A percentile compares a stretch with the other conserved stretches of the same genome.
phyloP scores from a whole-genome alignment of 1,140 invertebrate genomes.

The Cardiocondyla obscurior region DNA sequence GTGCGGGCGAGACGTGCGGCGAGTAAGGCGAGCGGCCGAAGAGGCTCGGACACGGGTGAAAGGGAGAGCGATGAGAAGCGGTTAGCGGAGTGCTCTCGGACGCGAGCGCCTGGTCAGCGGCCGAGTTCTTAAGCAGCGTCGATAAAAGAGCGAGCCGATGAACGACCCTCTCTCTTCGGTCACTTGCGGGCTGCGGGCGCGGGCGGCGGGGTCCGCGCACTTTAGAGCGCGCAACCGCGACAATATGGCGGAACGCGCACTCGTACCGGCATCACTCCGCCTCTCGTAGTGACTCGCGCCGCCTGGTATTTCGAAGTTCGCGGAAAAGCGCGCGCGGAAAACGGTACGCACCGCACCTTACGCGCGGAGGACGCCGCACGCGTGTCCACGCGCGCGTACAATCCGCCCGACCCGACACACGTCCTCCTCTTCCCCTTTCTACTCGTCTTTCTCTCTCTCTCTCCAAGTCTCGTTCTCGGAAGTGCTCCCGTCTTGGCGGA shows the following conservation, averaged over 20 bases:
- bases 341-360: not conserved
- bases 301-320: not conserved
- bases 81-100: no score
- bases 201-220: no score
- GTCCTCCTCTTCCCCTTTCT: no score
- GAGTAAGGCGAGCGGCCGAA: no score
- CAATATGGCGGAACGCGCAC: slow-evolving; percentile 37
- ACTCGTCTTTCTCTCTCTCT: not conserved
- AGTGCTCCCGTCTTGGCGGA: not conserved
- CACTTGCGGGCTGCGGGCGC: no score
- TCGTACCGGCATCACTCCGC: slow-evolving; percentile 14
- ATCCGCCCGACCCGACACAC: no score
- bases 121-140: not conserved
- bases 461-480: no score
- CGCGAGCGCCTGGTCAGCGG: no score
- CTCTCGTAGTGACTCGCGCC: slow-evolving; percentile 18
- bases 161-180: no score
- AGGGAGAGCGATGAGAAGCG: no score
- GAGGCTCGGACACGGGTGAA: no score
- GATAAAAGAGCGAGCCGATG: slow-evolving; percentile 5
- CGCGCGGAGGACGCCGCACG: not conserved
- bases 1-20: no score
- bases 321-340: slow-evolving; percentile 1
- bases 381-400: not conserved
- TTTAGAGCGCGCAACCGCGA: not conserved